Conservation (phyloP, 2,113 vertebrate genomes). For the Amia ocellicauda region DNA sequence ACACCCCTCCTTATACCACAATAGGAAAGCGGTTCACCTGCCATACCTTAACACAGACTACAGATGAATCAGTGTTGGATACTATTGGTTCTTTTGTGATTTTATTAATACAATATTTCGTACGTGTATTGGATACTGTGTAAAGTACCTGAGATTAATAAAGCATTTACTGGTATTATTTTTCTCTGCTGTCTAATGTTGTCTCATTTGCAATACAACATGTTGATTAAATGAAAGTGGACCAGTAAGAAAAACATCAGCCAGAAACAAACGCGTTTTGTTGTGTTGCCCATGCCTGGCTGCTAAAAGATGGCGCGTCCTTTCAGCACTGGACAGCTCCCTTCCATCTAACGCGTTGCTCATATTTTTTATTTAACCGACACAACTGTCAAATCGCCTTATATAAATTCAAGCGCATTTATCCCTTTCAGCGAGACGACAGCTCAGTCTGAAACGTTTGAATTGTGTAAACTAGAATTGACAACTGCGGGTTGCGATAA, state of each 20-base stretch:
- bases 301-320: background rate
- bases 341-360: background rate
- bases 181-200: conserved; percentile 58
- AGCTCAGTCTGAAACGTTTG: too few species aligned
- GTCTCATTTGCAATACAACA: conserved; percentile 39
- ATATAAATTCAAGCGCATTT: too few species aligned
- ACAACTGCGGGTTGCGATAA: too few species aligned
- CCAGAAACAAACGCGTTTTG: too few species aligned
- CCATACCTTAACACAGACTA: conserved; percentile 47
- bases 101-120: conserved; percentile 69
- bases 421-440: too few species aligned
- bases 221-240: background rate
- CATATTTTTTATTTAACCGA: too few species aligned
- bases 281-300: too few species aligned
- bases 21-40: conserved; percentile 39
- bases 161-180: conserved; percentile 71
- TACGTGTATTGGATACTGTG: conserved; percentile 61
- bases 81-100: conserved; percentile 60
- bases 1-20: conserved; percentile 17
- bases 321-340: conserved; percentile 7
- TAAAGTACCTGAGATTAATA: conserved; percentile 65
- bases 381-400: too few species aligned
- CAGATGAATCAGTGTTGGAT: conserved; percentile 52
- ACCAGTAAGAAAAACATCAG: background rate
- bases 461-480: too few species aligned